phyloP scores from a whole-genome alignment of 2,888 invertebrate genomes.

The Eristalis pertinax region DNA sequence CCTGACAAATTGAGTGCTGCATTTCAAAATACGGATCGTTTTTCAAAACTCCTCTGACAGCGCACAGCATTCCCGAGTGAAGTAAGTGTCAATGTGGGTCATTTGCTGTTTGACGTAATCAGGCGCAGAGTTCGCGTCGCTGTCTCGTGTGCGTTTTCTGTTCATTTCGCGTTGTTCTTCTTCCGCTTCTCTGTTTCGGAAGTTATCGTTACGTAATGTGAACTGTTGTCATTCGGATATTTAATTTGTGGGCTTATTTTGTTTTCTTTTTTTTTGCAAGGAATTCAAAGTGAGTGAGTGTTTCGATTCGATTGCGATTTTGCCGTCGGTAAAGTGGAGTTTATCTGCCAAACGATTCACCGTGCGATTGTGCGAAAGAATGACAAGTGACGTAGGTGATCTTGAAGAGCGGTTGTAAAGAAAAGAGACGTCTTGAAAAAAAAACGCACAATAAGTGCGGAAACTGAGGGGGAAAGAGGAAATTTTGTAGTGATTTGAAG shows the following conservation, averaged over 20 bases:
- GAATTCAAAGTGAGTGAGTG: not conserved
- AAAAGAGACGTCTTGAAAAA: constrained; percentile 77
- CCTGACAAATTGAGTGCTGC: constrained; percentile 68
- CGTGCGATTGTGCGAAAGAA: not conserved
- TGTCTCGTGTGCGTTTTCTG: constrained; percentile 9
- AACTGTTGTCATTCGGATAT: not conserved
- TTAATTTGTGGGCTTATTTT: not conserved
- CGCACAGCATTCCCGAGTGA: constrained; percentile 26
- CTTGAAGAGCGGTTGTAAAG: constrained; percentile 11
- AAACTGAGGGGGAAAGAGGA: not conserved
- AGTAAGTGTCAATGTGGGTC: constrained; percentile 56
- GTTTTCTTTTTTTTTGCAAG: not conserved
- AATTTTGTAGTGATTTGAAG: not conserved
- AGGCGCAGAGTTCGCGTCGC: constrained; percentile 5
- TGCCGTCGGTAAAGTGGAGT: constrained; percentile 49
- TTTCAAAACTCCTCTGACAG: constrained; percentile 45
- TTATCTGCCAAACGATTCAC: not conserved
- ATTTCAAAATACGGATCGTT: constrained; percentile 65
- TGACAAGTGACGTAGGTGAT: constrained; percentile 17
- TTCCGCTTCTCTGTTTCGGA: constrained; percentile 44
- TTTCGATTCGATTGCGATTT: constrained; percentile 22
- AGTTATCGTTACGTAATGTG: constrained; percentile 47
- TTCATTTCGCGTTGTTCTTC: not conserved
- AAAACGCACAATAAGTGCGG: not conserved
- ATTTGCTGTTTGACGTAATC: constrained; percentile 40